Evolutionary conservation across 92 coral and sea anemone species (phyloP), one percentile per base, ranked within the genome.

Genomic region (Pocillopora meandrina): DNA sequence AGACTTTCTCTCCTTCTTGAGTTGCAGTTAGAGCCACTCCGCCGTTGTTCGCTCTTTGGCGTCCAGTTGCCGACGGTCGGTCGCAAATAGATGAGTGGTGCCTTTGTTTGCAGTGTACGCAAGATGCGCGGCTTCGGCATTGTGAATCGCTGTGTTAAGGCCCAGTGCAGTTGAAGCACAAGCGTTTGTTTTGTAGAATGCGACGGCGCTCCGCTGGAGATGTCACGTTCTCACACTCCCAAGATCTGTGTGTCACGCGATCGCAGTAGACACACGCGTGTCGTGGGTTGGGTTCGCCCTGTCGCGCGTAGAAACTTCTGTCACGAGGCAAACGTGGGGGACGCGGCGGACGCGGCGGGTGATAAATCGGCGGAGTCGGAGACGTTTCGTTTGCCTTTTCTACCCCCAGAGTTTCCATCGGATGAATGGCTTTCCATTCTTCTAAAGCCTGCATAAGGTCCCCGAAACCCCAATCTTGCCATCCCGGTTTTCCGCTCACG

Each of bases 71-170:
- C 23, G 72, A 33, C n/a, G 78, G 62, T 20, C 78, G 76, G 18
- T 88, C 85, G 47, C 89, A 84, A 49, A 85, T 78, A 12, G 89
- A 84, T 17, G 75, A 80, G 85, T 89, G 92, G 56, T 85, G 92
- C 76, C 72, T 81, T 68, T 80, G 84, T 71, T 85, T 89, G 69
- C 92, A 89, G 70, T 89, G 89, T 23, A 79, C 76, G 72, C 92
- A 89, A 10, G 89, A 64, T 34, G 78, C 23, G 35, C 77, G 87
- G 81, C 86, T 87, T 11, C 65, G 86, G 63, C 90, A 87, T 67
- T 81, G 86, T 1, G 81, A n/a, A 20, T 87, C 87, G 2, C 13
- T 67, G 59, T 87, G 90, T 15, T 72, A 15, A 1, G 79, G 9
- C 19, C 87, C 87, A 35, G 82, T 87, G 26, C 26, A 23, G 26